phyloP scores from a whole-genome alignment of 1,140 invertebrate species.

The Caenorhabditis briggsae region DNA sequence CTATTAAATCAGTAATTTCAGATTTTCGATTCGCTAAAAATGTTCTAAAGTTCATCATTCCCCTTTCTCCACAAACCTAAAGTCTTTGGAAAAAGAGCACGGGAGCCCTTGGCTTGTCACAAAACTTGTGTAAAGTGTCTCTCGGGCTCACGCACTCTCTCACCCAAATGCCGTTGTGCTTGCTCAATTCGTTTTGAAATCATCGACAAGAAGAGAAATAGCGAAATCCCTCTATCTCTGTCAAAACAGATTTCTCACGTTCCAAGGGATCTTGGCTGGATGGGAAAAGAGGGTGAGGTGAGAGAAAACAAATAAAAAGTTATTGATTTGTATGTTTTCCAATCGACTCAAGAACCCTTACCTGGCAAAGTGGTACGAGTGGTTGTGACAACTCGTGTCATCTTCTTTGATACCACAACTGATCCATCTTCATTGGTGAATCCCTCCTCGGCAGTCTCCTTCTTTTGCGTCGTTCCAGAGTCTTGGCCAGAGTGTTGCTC shows the following conservation, averaged over 20 bases:
- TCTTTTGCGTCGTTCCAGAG: constrained; percentile 67
- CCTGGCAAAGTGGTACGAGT: constrained; percentile 72
- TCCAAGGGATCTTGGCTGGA: not conserved
- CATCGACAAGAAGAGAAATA: not conserved
- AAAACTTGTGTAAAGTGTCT: constrained; percentile 51
- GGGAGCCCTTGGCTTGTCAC: constrained; percentile 42
- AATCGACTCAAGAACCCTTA: constrained; percentile 24
- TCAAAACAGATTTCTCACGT: constrained; percentile 55
- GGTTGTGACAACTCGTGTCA: constrained; percentile 74
- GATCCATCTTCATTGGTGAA: constrained; percentile 72
- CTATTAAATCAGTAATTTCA: not conserved
- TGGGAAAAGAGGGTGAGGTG: not conserved
- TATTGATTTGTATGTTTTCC: constrained; percentile 19
- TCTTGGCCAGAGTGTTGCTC: constrained; percentile 32
- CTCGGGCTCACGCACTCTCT: constrained; percentile 1
- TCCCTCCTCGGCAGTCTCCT: constrained; percentile 70
- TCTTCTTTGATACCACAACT: constrained; percentile 74
- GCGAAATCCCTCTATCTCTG: not conserved
- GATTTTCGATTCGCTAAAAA: not conserved
- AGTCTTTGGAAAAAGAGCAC: not conserved
- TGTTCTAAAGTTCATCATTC: constrained; percentile 14
- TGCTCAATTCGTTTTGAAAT: constrained; percentile 49
- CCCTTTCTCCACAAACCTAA: not conserved
- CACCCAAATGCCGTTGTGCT: constrained; percentile 22
- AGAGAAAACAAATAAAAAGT: constrained; percentile 42